Base-by-base conservation (phyloP, 2,888 invertebrate genomes). In the Aleiodes leptofemur region DNA sequence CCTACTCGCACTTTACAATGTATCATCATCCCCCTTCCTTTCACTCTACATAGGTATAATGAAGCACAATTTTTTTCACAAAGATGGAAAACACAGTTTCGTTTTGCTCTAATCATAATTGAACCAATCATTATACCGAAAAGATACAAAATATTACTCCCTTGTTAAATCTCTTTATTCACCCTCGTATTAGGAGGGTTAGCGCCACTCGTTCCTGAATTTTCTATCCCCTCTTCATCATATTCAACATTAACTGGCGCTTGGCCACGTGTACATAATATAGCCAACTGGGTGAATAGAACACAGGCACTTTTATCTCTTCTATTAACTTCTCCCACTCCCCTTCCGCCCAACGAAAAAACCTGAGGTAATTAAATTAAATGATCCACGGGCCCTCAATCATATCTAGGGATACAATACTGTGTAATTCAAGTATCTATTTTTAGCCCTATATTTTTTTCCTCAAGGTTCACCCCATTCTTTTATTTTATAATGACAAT, bases 321-420 rank as follows among this genome's bases (percentile, higher is more conserved):
- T 84, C 86, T 87, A 87, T 88, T 86, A 87, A 86, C 86, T 88
- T 86, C 83, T 75, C 84, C 77, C 53, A 34, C 34, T 23, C 23
- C 23, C 23, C 23, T 23, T 23, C 1, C 23, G 1, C 34, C 13
- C 59, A 34, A 34, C 38, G 2, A 2, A 14, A 59, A 34, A 59
- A 59, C 34, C 34, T 83, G 83, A 82, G 85, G 85, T 87, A 88
- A 89, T 89, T 88, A 88, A 88, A 88, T 89, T 88, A 87, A 87
- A 88, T 86, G 87, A 87, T 88, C 86, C 85, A 86, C 84, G 84
- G 84, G 83, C 86, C 85, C 87, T 88, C 85, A 85, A 88, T 88
- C 86, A 88, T 80, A 76, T 86, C 84, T 82, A 81, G 78, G 76
- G 78, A 80, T 79, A 69, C 66, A 68, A 66, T 73, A 48, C 68